phyloP scores from a whole-genome alignment of 2,888 invertebrate species.

The Temnothorax ravouxi region DNA sequence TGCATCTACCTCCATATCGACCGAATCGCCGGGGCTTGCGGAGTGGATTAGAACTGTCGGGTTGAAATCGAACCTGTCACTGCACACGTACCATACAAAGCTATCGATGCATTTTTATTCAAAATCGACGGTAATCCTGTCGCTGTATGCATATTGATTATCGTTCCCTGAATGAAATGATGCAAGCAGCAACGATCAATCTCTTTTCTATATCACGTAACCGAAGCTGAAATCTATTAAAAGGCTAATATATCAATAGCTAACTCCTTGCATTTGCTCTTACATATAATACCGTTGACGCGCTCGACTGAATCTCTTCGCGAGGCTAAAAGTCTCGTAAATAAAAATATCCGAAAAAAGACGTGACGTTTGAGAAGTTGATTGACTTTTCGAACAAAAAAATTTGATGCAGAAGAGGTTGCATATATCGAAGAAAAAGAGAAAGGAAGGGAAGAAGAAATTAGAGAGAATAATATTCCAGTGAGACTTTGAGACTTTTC shows the following conservation, averaged over 20 bases:
- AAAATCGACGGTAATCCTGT: constrained; percentile 51
- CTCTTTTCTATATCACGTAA: constrained; percentile 38
- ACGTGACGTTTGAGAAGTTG: background rate
- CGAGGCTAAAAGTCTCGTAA: background rate
- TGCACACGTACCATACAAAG: constrained; percentile 43
- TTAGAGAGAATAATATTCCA: background rate
- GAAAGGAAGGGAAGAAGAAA: background rate
- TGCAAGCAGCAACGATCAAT: constrained; percentile 39
- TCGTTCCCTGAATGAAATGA: constrained; percentile 41
- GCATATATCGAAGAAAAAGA: background rate
- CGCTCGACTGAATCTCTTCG: constrained; percentile 6
- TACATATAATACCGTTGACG: constrained; percentile 1
- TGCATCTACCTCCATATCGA: constrained; percentile 48
- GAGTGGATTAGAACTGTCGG: constrained; percentile 57
- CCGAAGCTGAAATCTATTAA: constrained; percentile 10
- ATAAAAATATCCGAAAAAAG: background rate
- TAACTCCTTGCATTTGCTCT: constrained; percentile 12
- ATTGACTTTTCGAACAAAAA: constrained; percentile 11
- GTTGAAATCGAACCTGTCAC: constrained; percentile 56
- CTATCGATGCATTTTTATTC: constrained; percentile 58
- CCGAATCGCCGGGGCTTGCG: constrained; percentile 40
- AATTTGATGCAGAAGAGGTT: background rate
- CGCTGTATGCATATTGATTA: constrained; percentile 51
- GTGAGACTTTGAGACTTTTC: background rate
- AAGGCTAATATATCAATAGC: constrained; percentile 42